These are phyloP conservation scores for Lepeophtheirus salmonis DNA, from an alignment of 1,140 invertebrate species.

Conservation along the genomic window DNA sequence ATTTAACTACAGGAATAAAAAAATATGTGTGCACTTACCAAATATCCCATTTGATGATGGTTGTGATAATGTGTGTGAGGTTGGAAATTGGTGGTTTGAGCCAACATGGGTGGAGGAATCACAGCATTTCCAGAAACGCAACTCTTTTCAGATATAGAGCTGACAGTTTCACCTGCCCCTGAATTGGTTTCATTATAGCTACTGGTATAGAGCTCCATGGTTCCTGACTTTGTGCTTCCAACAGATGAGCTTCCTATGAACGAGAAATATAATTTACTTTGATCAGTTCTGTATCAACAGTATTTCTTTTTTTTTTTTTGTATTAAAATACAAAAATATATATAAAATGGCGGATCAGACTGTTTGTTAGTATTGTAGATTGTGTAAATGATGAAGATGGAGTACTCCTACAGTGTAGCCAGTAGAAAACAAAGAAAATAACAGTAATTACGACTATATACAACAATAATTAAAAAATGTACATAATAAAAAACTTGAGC, in stretches of 20 bases:
- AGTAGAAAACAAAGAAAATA: too few species aligned
- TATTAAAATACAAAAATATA: too few species aligned
- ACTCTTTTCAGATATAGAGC: slow-evolving; percentile 15
- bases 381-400: too few species aligned
- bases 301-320: too few species aligned
- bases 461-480: too few species aligned
- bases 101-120: neutral
- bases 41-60: neutral
- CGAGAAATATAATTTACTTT: too few species aligned
- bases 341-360: too few species aligned
- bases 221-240: slow-evolving; percentile 13
- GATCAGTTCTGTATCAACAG: too few species aligned
- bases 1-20: too few species aligned
- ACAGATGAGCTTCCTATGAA: slow-evolving; percentile 2
- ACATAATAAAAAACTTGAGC: neutral
- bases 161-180: slow-evolving; percentile 12
- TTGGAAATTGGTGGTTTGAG: neutral
- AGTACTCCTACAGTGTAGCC: too few species aligned
- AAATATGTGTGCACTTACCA: neutral
- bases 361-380: too few species aligned
- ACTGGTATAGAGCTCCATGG: slow-evolving; percentile 13
- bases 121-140: neutral
- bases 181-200: slow-evolving; percentile 13
- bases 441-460: too few species aligned
- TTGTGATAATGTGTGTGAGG: neutral